These are phyloP conservation scores for Celastrina argiolus DNA, from an alignment of 2,888 invertebrate species.

Conservation along the genomic window DNA sequence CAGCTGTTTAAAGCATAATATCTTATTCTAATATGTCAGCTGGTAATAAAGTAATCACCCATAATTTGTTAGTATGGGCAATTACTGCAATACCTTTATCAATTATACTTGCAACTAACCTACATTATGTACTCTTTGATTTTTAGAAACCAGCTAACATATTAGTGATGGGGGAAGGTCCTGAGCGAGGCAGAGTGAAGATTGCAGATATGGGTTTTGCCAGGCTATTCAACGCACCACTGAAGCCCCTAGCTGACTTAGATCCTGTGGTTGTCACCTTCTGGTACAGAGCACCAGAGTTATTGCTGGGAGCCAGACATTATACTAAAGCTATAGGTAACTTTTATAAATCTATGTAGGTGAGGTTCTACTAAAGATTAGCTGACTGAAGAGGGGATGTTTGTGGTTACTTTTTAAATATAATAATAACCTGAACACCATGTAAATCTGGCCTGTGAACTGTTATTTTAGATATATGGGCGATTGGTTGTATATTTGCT, in stretches of 20 bases:
- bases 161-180: conserved; percentile 99
- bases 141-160: conserved; percentile 98
- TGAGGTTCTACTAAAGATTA: too few relatives aligned
- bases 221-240: conserved; percentile 96
- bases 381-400: too few relatives aligned
- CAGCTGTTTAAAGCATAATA: too few relatives aligned
- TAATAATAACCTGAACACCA: too few relatives aligned
- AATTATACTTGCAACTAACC: too few relatives aligned
- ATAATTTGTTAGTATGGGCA: too few relatives aligned
- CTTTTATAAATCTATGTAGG: neutral
- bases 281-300: conserved; percentile 99
- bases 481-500: conserved; percentile 99
- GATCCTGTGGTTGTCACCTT: conserved; percentile 99
- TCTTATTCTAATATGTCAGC: too few relatives aligned
- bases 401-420: too few relatives aligned
- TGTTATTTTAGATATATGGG: conserved; percentile 91
- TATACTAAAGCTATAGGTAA: conserved; percentile 98
- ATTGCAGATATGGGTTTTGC: conserved; percentile 99
- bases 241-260: conserved; percentile 97
- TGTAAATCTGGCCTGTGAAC: too few relatives aligned
- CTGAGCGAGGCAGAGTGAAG: conserved; percentile 96
- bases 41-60: too few relatives aligned
- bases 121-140: neutral
- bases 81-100: too few relatives aligned
- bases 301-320: conserved; percentile 95